These are phyloP conservation scores for Enteromius afrohamiltoni DNA, from an alignment of 2,797 vertebrate genomes.

Conservation along the genomic window DNA sequence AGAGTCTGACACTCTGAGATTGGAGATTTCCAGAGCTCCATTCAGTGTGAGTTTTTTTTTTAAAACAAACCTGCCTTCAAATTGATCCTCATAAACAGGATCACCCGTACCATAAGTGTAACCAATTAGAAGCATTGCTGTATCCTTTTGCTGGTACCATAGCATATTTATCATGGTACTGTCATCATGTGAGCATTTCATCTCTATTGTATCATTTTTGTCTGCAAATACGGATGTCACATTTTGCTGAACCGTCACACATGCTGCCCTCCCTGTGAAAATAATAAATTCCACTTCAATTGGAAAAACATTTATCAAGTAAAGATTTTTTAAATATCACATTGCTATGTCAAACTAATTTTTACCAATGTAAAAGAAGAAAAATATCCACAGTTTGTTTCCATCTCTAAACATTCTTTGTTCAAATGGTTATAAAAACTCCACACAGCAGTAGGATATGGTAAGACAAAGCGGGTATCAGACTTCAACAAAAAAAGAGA, in stretches of 20 bases:
- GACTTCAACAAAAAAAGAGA: background rate
- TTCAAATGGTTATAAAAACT: background rate
- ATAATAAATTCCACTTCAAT: background rate
- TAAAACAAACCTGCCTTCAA: background rate
- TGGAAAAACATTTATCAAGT: background rate
- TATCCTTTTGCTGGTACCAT: conserved; percentile 45
- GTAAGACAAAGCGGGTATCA: background rate
- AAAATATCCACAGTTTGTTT: background rate
- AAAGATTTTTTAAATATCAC: background rate
- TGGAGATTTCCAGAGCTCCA: conserved; percentile 39
- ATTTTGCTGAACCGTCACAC: conserved; percentile 18
- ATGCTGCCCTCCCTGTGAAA: conserved; percentile 7
- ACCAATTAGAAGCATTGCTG: conserved; percentile 13
- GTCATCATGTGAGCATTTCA: conserved; percentile 28
- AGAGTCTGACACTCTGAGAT: conserved; percentile 9
- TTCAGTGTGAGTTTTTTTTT: background rate
- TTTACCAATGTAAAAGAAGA: conserved; percentile 25
- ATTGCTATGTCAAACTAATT: background rate
- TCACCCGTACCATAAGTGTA: fast-evolving
- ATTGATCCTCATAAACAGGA: background rate
- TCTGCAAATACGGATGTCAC: background rate
- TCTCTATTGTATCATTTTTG: background rate
- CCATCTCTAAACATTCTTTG: background rate
- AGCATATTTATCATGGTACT: background rate
- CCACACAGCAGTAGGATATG: background rate